Conservation (phyloP, 2,888 invertebrate species). For the Ormyrus nitidulus region DNA sequence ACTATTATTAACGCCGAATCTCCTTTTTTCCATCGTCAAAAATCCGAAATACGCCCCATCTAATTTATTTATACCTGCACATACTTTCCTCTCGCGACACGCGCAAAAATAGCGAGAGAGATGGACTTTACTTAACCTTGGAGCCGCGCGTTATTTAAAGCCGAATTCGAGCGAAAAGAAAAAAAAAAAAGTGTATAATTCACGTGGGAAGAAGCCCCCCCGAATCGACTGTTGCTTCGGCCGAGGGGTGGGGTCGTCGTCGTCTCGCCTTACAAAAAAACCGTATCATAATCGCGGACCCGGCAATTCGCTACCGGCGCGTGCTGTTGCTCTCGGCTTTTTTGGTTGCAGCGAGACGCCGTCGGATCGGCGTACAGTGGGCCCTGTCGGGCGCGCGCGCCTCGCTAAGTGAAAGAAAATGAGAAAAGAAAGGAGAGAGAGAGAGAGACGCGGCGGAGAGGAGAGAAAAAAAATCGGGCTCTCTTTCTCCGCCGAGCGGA, state of each 20-base stretch:
- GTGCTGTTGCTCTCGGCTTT: not conserved
- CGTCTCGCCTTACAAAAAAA: conserved; percentile 25
- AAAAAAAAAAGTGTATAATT: not conserved
- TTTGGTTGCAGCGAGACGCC: conserved; percentile 25
- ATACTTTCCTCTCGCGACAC: no score
- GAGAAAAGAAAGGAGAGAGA: conserved; percentile 58
- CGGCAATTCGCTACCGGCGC: conserved; percentile 13
- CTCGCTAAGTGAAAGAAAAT: conserved; percentile 32
- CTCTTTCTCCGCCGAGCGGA: conserved; percentile 48
- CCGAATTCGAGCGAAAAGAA: no score
- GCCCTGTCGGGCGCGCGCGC: not conserved
- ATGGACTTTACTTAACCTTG: no score
- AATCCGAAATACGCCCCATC: no score
- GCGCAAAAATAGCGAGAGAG: no score
- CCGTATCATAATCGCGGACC: conserved; percentile 14
- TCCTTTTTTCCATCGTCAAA: no score
- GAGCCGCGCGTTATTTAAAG: no score
- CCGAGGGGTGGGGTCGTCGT: no score
- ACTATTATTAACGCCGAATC: no score
- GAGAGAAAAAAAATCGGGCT: conserved; percentile 60
- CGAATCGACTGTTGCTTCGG: no score
- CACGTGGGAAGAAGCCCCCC: not conserved
- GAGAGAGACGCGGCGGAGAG: conserved; percentile 57
- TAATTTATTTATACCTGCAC: no score
- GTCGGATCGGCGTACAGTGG: conserved; percentile 18